Evolutionary conservation across 2,888 invertebrate genomes (phyloP).

Genomic region (Leptinotarsa juncta): DNA sequence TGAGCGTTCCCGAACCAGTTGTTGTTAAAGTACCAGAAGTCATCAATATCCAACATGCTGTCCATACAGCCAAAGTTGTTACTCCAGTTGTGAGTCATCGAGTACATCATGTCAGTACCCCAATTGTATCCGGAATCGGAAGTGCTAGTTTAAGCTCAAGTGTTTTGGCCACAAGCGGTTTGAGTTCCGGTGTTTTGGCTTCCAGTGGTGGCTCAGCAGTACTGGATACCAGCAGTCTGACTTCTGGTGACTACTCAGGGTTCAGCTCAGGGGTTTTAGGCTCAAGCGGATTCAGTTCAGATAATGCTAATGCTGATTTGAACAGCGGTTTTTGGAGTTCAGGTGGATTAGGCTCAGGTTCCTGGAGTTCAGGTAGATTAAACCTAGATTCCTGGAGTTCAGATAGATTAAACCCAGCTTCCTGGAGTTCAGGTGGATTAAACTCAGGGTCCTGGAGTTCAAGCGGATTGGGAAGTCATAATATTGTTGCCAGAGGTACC

Average conservation of each 20-base stretch:
- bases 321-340: conserved; percentile 19
- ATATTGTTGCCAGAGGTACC: conserved; percentile 29
- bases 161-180: conserved; percentile 3
- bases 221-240: neutral
- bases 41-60: conserved; percentile 37
- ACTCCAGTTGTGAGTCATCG: conserved; percentile 11
- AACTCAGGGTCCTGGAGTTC: conserved; percentile 12
- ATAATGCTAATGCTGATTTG: conserved; percentile 15
- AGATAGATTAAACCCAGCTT: neutral
- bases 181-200: neutral
- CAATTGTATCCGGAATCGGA: conserved; percentile 18
- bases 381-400: conserved; percentile 4
- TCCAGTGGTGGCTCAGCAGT: neutral
- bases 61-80: conserved; percentile 18
- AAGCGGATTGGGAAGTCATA: conserved; percentile 20
- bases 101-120: conserved; percentile 19
- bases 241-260: neutral
- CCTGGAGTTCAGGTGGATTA: neutral
- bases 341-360: conserved; percentile 1
- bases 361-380: neutral
- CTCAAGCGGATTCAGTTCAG: conserved; percentile 2
- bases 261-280: conserved; percentile 2
- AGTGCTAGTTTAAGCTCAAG: neutral
- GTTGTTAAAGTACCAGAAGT: conserved; percentile 51
- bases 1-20: conserved; percentile 52